Conservation (phyloP, 2,797 vertebrate genomes). For the Tapera naevia region DNA sequence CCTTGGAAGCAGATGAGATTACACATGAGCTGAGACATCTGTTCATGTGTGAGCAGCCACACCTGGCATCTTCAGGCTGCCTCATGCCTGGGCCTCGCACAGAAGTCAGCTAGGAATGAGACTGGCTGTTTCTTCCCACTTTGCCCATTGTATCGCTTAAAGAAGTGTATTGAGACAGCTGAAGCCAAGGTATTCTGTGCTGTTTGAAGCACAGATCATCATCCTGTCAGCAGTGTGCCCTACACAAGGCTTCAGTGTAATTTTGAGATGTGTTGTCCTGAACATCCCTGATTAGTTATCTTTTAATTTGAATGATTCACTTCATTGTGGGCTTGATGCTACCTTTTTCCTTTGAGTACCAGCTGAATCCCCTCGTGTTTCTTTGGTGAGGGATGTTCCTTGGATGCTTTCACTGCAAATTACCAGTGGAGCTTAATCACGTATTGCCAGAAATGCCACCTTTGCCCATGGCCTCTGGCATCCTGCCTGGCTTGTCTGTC, state of each 20-base stretch:
- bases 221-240: not conserved
- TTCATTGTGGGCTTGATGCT: not conserved
- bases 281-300: not conserved
- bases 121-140: not conserved
- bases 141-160: not conserved
- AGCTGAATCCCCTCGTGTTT: not conserved
- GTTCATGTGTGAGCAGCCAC: slow-evolving; percentile 33
- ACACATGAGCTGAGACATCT: not conserved
- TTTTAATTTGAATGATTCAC: not conserved
- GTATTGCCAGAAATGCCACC: not conserved
- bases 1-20: slow-evolving; percentile 34
- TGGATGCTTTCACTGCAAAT: not conserved
- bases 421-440: not conserved
- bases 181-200: not conserved
- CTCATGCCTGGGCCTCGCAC: not conserved
- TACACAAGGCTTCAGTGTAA: not conserved
- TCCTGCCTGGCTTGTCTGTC: not conserved
- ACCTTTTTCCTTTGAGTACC: not conserved
- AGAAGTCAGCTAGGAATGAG: not conserved
- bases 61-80: not conserved
- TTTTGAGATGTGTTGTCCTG: not conserved
- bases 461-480: not conserved
- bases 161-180: not conserved
- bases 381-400: not conserved
- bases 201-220: not conserved